Base-by-base conservation (phyloP, 2,888 invertebrate genomes). In the Oscheius sp. region DNA sequence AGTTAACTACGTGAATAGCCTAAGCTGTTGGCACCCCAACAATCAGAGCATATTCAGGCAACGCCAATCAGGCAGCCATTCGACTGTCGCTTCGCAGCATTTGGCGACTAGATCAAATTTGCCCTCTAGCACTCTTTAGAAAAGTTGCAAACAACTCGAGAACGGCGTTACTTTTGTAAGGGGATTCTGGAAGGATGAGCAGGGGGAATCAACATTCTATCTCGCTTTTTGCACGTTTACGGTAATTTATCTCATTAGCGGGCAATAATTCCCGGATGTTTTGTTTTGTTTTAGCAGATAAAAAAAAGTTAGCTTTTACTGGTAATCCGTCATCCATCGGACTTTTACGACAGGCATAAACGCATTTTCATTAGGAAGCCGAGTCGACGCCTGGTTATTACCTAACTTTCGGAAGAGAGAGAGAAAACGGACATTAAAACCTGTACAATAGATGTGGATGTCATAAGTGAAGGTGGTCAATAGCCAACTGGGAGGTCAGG, bases 31-130 rank as follows among this genome's bases (percentile, higher is more conserved):
- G 27, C 13, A 55, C 23, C 55, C 43, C 69, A 55, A 53, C 56
- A 69, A 69, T 69, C 69, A 69, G 53, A 52, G 55, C 69, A 69
- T 69, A 69, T 69, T 69, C 69, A 69, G 45, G 43, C 55, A 27
- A 69, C 55, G 41, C 55, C 69, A 69, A 69, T 69, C 69, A 69
- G 69, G 69, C 69, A 35, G 55, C 69, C 43, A 69, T 69, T 69
- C 45, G 69, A 69, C 55, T 69, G 69, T 69, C 43, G 69, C 63
- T 45, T 66, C 66, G 66, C 27, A 49, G 66, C 66, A 63, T 66
- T 66, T 35, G 66, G 66, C 66, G 52, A 49, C 27, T 35, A 66
- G 66, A 66, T 66, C 66, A 66, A 66, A 66, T 66, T 66, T 66
- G 66, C 66, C 52, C 66, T 66, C 66, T 66, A 66, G 66, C 66